These are phyloP conservation scores for Pardosa pseudoannulata DNA, from an alignment of 2,888 invertebrate genomes.

Conservation along the genomic window DNA sequence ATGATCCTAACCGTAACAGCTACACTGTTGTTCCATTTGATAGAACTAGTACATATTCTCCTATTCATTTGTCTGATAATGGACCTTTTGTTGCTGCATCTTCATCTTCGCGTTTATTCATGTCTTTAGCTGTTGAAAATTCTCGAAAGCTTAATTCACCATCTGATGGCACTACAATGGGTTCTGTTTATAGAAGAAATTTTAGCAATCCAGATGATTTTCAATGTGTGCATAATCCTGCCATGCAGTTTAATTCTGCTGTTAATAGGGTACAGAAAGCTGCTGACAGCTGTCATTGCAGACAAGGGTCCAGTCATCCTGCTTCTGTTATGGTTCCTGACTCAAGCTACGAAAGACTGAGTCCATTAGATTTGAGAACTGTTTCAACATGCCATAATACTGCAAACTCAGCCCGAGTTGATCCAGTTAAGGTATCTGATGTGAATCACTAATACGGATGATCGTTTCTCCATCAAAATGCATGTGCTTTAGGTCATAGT, in stretches of 20 bases:
- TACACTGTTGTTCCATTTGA: conserved; percentile 51
- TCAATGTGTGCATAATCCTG: conserved; percentile 16
- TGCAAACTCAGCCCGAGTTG: conserved; percentile 29
- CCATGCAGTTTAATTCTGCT: conserved; percentile 11
- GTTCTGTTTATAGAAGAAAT: background rate
- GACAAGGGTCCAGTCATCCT: conserved; percentile 43
- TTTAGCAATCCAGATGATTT: conserved; percentile 27
- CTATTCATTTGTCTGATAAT: conserved; percentile 49
- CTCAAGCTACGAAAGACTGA: conserved; percentile 45
- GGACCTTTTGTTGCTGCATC: conserved; percentile 49
- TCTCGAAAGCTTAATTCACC: conserved; percentile 25
- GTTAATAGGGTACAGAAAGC: conserved; percentile 29
- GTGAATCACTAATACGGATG: conserved; percentile 40
- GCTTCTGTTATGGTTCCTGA: conserved; percentile 33
- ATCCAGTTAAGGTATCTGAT: conserved; percentile 62
- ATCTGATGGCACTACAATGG: background rate
- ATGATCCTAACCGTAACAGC: conserved; percentile 38
- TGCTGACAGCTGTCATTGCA: conserved; percentile 31
- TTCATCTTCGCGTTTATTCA: conserved; percentile 51
- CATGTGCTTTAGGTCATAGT: conserved; percentile 38
- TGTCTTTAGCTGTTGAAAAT: conserved; percentile 66
- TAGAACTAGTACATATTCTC: conserved; percentile 30
- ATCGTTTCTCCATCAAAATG: conserved; percentile 58
- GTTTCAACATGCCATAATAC: conserved; percentile 48
- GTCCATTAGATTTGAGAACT: conserved; percentile 51